Evolutionary conservation across 1,140 invertebrate genomes (phyloP).

Genomic region (Chironomus striatipennis): DNA sequence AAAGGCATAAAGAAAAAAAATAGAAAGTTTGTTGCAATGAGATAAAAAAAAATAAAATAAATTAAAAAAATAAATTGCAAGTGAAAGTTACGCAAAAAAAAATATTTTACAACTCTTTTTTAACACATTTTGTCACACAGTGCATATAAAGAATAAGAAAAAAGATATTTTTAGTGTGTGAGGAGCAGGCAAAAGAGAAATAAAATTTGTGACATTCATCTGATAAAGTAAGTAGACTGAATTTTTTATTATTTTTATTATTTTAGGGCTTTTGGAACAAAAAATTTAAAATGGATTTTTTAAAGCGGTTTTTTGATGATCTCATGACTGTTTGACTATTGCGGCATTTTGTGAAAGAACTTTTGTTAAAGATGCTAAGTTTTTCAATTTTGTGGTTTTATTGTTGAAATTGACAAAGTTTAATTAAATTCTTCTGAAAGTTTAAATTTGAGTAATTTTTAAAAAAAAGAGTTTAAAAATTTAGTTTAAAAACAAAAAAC

Average conservation of each 20-base stretch:
- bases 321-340: neutral
- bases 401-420: too few species aligned
- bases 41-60: neutral
- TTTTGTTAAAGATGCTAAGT: neutral
- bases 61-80: neutral
- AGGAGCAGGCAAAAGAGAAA: neutral
- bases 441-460: too few species aligned
- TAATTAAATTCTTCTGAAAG: too few species aligned
- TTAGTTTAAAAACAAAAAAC: too few species aligned
- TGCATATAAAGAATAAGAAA: neutral
- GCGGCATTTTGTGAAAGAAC: too few species aligned
- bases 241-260: neutral
- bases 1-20: neutral
- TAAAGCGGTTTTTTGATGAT: neutral
- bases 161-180: neutral
- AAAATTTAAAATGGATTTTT: neutral
- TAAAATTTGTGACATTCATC: constrained; percentile 20
- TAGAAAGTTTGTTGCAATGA: constrained; percentile 5
- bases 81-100: neutral
- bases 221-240: constrained; percentile 16
- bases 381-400: neutral
- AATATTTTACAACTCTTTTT: too few species aligned
- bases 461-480: too few species aligned
- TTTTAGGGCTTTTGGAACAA: neutral
- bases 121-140: too few species aligned